Conservation (phyloP, 2,113 vertebrate genomes). For the Dasyprocta punctata region DNA sequence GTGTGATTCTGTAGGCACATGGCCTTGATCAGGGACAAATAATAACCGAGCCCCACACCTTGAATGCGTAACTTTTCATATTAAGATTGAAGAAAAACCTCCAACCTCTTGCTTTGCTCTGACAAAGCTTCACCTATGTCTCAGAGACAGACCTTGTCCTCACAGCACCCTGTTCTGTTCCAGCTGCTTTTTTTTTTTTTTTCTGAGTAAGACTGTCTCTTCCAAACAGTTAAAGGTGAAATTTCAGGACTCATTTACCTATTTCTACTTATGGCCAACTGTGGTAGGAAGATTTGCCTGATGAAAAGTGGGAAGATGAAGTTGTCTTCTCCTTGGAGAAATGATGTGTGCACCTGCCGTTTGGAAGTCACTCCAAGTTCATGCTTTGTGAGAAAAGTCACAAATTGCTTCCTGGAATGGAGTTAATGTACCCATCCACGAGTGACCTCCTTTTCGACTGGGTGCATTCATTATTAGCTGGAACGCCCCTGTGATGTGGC, state of each 20-base stretch:
- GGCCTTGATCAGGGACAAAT: background rate
- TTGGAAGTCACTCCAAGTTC: conserved; percentile 71
- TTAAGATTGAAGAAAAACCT: background rate
- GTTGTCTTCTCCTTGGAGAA: conserved; percentile 74
- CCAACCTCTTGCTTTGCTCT: background rate
- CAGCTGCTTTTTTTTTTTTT: background rate
- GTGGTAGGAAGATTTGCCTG: conserved; percentile 51
- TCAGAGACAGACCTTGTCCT: background rate
- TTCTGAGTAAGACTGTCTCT: background rate
- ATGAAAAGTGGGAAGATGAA: conserved; percentile 49
- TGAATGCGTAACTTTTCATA: background rate
- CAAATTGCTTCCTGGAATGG: background rate
- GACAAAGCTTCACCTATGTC: background rate
- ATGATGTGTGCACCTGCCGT: conserved; percentile 55
- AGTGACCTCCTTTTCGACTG: background rate
- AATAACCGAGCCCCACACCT: background rate
- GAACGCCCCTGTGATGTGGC: background rate
- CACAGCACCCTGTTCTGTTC: background rate
- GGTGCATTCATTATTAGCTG: background rate
- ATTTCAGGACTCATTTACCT: background rate
- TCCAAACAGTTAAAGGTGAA: conserved; percentile 38
- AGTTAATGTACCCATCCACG: background rate
- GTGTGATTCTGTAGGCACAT: background rate
- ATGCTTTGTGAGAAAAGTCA: conserved; percentile 47
- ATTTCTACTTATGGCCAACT: conserved; percentile 33